These are phyloP conservation scores for Chascanopsetta lugubris DNA, from an alignment of 2,113 vertebrate genomes.

Conservation along the genomic window DNA sequence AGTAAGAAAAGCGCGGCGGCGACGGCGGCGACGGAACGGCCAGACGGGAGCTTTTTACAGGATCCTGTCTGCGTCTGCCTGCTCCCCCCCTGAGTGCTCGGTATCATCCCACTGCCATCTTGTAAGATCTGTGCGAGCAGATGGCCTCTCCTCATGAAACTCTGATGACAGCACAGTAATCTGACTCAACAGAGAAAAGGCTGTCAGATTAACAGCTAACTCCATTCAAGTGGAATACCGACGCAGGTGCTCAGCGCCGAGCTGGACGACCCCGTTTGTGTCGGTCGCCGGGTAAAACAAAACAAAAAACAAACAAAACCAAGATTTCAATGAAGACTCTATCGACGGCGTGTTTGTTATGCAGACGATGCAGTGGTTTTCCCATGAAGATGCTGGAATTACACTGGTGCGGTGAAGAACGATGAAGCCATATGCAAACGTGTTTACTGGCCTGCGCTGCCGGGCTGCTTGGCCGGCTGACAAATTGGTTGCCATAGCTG, in stretches of 20 bases:
- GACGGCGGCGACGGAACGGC: no score
- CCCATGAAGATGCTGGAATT: not conserved
- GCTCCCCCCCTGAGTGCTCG: conserved; percentile 12
- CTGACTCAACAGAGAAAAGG: conserved; percentile 64
- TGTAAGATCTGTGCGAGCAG: conserved; percentile 66
- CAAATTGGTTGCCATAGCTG: conserved; percentile 59
- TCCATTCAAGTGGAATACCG: conserved; percentile 66
- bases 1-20: no score
- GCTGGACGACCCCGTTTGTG: conserved; percentile 23
- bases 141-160: conserved; percentile 70
- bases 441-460: conserved; percentile 2
- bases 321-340: conserved; percentile 3
- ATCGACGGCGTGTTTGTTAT: not conserved
- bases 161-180: conserved; percentile 61
- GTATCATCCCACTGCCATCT: conserved; percentile 50
- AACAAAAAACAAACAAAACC: not conserved
- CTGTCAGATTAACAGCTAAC: conserved; percentile 61
- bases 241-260: conserved; percentile 49
- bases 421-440: conserved; percentile 34
- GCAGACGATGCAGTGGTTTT: not conserved
- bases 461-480: conserved; percentile 57
- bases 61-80: conserved; percentile 22
- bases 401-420: conserved; percentile 19
- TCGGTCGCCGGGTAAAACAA: conserved; percentile 13
- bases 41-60: no score